Conservation (phyloP, 2,113 vertebrate species). For the Dicerorhinus sumatrensis region DNA sequence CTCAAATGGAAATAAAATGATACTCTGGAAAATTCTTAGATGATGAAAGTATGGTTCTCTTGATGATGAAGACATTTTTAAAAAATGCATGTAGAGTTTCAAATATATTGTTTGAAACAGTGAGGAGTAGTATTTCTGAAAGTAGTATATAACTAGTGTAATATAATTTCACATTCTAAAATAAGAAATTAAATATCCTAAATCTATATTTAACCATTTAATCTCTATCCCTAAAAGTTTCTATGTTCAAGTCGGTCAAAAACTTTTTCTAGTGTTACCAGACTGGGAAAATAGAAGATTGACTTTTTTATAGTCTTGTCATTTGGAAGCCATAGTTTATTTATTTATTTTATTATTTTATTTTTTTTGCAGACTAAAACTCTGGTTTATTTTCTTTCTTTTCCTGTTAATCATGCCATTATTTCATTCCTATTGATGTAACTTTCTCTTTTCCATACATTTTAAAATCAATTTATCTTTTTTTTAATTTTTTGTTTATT, state of each 20-base stretch:
- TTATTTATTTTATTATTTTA: no score
- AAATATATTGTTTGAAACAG: background rate
- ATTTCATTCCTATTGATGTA: background rate
- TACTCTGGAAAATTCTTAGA: background rate
- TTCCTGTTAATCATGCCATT: background rate
- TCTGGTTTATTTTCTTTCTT: background rate
- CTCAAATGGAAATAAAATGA: constrained; percentile 42
- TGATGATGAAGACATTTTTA: background rate
- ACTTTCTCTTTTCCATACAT: background rate
- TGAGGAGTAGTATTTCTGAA: background rate
- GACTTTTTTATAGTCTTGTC: background rate
- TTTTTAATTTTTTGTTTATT: no score
- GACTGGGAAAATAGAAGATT: background rate
- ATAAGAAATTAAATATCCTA: background rate
- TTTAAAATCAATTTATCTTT: background rate
- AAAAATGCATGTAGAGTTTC: background rate
- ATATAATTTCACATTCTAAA: constrained; percentile 23
- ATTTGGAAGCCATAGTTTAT: background rate
- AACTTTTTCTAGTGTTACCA: background rate
- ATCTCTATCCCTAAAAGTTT: background rate
- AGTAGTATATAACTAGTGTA: background rate
- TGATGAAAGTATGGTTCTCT: background rate
- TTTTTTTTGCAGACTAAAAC: background rate
- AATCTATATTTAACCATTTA: background rate
- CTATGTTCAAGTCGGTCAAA: background rate